phyloP scores from a whole-genome alignment of 1,140 invertebrate species.

The Penaeus chinensis region DNA sequence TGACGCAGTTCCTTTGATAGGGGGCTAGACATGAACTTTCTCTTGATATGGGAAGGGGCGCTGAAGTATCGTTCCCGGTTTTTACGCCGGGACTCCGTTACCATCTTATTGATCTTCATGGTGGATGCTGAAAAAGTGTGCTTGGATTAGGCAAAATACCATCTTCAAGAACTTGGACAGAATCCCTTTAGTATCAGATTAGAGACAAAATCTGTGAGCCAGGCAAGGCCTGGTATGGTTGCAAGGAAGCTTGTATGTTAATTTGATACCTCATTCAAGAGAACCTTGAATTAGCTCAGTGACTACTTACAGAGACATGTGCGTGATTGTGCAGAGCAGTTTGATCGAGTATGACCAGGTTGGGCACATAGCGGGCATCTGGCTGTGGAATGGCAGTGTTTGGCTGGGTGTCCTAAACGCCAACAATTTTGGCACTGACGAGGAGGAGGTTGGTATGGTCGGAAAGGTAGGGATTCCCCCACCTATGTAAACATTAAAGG shows the following conservation, averaged over 20 bases:
- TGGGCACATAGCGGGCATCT: too few relatives aligned
- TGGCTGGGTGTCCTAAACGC: too few relatives aligned
- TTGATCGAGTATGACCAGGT: too few relatives aligned
- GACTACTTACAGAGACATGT: constrained; percentile 44
- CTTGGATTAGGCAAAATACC: neutral
- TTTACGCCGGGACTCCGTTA: constrained; percentile 95
- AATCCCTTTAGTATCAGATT: neutral
- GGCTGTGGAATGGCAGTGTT: too few relatives aligned
- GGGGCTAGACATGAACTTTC: constrained; percentile 97
- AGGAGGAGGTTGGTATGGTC: too few relatives aligned
- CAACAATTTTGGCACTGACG: too few relatives aligned
- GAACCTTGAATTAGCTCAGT: constrained; percentile 44
- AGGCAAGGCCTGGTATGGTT: constrained; percentile 37
- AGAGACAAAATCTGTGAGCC: constrained; percentile 29
- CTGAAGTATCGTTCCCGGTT: constrained; percentile 97
- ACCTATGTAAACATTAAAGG: too few relatives aligned
- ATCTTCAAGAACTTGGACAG: neutral
- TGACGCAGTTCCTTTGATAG: constrained; percentile 97
- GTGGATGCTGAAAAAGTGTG: constrained; percentile 65
- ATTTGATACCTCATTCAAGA: constrained; percentile 30
- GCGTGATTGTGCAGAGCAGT: too few relatives aligned
- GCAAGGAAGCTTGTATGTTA: constrained; percentile 33
- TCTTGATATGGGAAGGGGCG: constrained; percentile 96
- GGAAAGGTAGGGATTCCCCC: too few relatives aligned
- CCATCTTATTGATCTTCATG: constrained; percentile 97